A percentile compares a stretch with the other conserved stretches of the same genome.
These are phyloP conservation scores for Sorex araneus DNA, from an alignment of 2,113 vertebrate genomes.

Conservation along the genomic window DNA sequence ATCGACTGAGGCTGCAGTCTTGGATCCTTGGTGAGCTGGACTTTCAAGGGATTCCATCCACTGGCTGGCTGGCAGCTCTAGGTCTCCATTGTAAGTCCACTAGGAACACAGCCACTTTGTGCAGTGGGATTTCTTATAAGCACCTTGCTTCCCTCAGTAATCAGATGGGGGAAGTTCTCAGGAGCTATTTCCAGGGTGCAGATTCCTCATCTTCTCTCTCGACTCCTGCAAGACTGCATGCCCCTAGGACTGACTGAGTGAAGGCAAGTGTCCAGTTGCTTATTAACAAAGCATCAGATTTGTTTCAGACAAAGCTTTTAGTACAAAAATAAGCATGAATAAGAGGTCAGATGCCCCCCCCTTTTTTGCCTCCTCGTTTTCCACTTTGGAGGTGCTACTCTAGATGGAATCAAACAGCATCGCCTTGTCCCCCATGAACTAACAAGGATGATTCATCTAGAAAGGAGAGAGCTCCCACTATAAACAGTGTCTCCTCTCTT, in stretches of 20 bases:
- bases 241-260: accelerated
- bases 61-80: no score
- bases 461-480: neutral
- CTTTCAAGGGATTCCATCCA: neutral
- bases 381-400: neutral
- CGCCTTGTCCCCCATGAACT: neutral
- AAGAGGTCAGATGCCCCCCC: neutral
- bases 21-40: neutral
- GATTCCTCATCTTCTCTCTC: no score
- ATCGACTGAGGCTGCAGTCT: no score
- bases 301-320: slow-evolving; percentile 25
- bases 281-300: slow-evolving; percentile 2
- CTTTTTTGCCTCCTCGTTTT: neutral
- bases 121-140: neutral
- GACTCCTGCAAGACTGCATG: neutral
- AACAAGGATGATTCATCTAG: neutral
- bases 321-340: slow-evolving; percentile 24
- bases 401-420: neutral
- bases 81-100: neutral
- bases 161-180: no score
- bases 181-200: no score
- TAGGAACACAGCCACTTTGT: neutral
- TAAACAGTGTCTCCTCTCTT: no score
- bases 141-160: neutral
- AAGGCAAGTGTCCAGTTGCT: neutral